These are phyloP conservation scores for Vombatus ursinus DNA, from an alignment of 2,113 vertebrate species.

Conservation along the genomic window DNA sequence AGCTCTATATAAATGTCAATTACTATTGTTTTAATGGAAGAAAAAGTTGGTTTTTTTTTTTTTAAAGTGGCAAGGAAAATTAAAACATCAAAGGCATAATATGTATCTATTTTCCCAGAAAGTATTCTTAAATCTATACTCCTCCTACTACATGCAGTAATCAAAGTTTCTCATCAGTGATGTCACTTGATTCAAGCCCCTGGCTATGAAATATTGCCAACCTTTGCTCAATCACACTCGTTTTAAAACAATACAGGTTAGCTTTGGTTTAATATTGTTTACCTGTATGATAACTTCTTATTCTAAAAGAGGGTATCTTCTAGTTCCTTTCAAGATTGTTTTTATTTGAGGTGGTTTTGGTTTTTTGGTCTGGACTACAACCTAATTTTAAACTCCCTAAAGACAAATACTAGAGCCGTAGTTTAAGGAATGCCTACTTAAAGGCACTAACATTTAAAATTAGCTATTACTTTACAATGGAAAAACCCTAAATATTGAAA, in stretches of 20 bases:
- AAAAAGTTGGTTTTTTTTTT: not conserved
- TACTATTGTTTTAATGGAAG: not conserved
- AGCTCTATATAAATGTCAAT: not conserved
- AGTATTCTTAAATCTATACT: not conserved
- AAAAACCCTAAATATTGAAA: slow-evolving; percentile 39
- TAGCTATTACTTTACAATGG: slow-evolving; percentile 14
- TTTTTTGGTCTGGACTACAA: slow-evolving; percentile 21
- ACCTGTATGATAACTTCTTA: slow-evolving; percentile 8
- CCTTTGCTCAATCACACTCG: not conserved
- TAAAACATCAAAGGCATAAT: too few relatives aligned
- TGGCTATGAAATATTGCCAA: not conserved
- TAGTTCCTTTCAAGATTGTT: slow-evolving; percentile 3
- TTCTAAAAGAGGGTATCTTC: not conserved
- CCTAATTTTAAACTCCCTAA: not conserved
- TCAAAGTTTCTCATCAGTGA: not conserved
- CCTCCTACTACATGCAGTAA: not conserved
- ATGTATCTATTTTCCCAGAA: not conserved
- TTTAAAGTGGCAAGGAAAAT: not conserved
- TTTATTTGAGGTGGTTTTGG: not conserved
- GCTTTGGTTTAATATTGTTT: slow-evolving; percentile 41
- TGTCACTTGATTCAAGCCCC: not conserved
- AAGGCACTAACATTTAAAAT: slow-evolving; percentile 47
- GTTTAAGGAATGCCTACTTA: slow-evolving; percentile 15
- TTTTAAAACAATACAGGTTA: slow-evolving; percentile 22
- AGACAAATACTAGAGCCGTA: slow-evolving; percentile 10